These are phyloP conservation scores for Tenthredo livida DNA, from an alignment of 2,888 invertebrate species.

Conservation along the genomic window DNA sequence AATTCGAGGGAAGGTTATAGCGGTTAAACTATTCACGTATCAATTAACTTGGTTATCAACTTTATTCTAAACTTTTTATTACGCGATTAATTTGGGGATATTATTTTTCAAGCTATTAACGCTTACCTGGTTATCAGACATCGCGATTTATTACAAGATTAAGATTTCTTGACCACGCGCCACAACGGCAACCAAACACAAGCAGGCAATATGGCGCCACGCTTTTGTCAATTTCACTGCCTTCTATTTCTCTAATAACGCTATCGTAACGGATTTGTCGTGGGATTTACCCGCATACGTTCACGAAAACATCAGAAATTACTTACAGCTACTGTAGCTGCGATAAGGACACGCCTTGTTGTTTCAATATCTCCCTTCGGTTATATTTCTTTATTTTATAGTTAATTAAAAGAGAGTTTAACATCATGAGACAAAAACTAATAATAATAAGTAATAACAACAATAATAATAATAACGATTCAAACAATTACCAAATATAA, in stretches of 20 bases:
- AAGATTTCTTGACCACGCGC: conserved; percentile 74
- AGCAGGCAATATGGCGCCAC: conserved; percentile 77
- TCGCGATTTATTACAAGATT: conserved; percentile 71
- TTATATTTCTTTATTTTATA: background rate
- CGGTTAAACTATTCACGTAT: conserved; percentile 57
- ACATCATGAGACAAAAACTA: background rate
- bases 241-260: conserved; percentile 56
- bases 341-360: background rate
- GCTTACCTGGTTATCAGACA: conserved; percentile 77
- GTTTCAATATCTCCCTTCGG: too few species aligned
- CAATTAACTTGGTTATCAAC: background rate
- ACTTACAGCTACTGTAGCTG: background rate
- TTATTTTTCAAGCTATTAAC: conserved; percentile 6
- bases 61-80: background rate
- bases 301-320: background rate
- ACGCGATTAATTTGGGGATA: background rate
- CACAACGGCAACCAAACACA: conserved; percentile 77
- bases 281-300: background rate
- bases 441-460: background rate
- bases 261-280: conserved; percentile 29
- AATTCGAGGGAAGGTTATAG: conserved; percentile 67
- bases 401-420: background rate
- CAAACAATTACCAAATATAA: too few species aligned
- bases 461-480: background rate
- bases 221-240: conserved; percentile 74